Conservation (phyloP, 2,888 invertebrate species). For the Cabera pusaria region DNA sequence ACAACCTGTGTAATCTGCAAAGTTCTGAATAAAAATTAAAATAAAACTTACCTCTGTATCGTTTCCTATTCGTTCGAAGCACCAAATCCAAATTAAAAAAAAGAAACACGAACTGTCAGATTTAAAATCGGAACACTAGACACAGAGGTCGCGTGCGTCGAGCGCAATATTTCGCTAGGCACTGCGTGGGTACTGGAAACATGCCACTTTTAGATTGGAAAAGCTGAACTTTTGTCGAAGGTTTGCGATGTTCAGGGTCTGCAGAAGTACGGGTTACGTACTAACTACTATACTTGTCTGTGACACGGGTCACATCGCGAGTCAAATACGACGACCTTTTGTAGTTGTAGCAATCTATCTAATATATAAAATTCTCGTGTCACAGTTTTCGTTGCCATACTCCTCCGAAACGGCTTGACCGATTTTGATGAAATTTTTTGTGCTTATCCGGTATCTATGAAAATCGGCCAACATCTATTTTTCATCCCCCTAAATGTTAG, state of each 20-base stretch:
- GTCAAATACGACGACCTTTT: neutral
- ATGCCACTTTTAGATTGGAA: slow-evolving; percentile 20
- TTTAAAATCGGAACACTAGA: slow-evolving; percentile 17
- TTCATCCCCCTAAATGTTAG: no score
- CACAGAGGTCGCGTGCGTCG: slow-evolving; percentile 20
- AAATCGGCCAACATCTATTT: no score
- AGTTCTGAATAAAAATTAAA: no score
- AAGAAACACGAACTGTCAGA: slow-evolving; percentile 22
- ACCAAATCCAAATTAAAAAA: slow-evolving; percentile 18
- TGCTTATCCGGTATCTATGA: no score
- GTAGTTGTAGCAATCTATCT: no score
- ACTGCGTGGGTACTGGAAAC: slow-evolving; percentile 26
- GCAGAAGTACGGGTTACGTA: neutral
- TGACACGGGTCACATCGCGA: no score
- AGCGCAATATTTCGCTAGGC: slow-evolving; percentile 28
- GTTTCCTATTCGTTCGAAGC: slow-evolving; percentile 1
- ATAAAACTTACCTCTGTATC: slow-evolving; percentile 19
- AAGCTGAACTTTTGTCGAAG: slow-evolving; percentile 26
- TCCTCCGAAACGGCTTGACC: no score
- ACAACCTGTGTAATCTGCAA: no score
- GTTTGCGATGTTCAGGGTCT: slow-evolving; percentile 25
- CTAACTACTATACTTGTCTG: no score
- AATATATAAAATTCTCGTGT: no score
- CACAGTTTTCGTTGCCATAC: no score
- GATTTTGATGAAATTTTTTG: no score